phyloP scores from a whole-genome alignment of 2,888 invertebrate genomes.

The Monochamus alternatus region DNA sequence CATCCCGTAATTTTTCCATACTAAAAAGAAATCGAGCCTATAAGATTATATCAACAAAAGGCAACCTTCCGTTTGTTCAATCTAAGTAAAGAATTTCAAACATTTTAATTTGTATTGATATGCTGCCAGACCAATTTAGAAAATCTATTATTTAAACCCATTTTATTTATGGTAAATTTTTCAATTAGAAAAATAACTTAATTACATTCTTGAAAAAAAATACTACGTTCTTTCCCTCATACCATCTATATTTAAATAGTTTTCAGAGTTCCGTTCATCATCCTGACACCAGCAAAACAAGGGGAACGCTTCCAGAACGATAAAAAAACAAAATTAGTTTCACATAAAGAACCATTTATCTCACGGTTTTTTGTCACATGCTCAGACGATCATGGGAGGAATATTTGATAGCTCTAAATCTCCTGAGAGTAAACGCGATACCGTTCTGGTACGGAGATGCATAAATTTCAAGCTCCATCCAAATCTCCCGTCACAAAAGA shows the following conservation, averaged over 20 bases:
- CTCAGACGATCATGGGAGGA: slow-evolving; percentile 14
- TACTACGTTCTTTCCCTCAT: not conserved
- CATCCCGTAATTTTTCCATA: too few species aligned
- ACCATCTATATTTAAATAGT: not conserved
- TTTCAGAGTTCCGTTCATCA: not conserved
- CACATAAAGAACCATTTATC: slow-evolving; percentile 15
- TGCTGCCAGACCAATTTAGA: too few species aligned
- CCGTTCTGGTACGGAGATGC: not conserved
- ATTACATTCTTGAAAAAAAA: too few species aligned
- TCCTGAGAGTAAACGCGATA: slow-evolving; percentile 18
- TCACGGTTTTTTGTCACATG: slow-evolving; percentile 18
- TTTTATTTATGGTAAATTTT: too few species aligned
- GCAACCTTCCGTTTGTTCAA: too few species aligned
- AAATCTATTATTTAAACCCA: too few species aligned
- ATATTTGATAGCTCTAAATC: slow-evolving; percentile 31
- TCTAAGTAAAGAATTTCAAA: too few species aligned
- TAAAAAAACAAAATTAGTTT: slow-evolving; percentile 28
- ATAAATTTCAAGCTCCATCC: slow-evolving; percentile 32
- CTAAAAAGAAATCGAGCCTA: too few species aligned
- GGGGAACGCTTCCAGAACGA: not conserved
- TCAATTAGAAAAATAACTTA: too few species aligned
- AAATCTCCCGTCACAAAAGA: slow-evolving; percentile 33
- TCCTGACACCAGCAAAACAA: slow-evolving; percentile 9
- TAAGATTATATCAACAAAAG: too few species aligned
- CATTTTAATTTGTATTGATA: too few species aligned